phyloP scores from a whole-genome alignment of 2,113 vertebrate genomes.

The Alouatta palliata region DNA sequence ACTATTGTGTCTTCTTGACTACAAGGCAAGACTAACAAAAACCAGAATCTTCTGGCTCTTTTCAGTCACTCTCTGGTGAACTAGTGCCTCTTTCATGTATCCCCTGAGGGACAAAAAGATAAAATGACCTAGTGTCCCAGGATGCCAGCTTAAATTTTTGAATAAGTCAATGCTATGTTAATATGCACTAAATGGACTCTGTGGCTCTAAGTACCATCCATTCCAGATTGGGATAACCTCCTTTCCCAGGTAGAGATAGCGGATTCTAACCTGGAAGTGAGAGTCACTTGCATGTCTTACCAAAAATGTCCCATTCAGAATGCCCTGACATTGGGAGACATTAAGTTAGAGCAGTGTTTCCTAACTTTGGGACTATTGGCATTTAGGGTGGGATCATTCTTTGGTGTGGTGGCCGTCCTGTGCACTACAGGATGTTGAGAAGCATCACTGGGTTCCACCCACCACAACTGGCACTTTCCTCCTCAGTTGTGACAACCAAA shows the following conservation, averaged over 20 bases:
- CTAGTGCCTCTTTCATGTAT: not conserved
- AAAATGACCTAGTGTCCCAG: not conserved
- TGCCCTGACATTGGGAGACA: not conserved
- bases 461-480: not conserved
- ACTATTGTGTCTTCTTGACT: not conserved
- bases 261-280: not conserved
- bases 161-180: not conserved
- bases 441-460: not conserved
- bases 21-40: conserved; percentile 34
- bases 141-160: not conserved
- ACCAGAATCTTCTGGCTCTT: conserved; percentile 6
- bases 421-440: not conserved
- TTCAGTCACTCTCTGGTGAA: not conserved
- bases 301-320: not conserved
- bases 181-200: not conserved
- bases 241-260: not conserved
- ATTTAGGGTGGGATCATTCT: not conserved
- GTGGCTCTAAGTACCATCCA: not conserved
- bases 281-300: not conserved
- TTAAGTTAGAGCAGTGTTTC: not conserved
- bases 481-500: not conserved
- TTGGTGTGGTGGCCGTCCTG: not conserved
- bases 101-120: not conserved
- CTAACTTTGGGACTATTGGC: not conserved
- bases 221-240: not conserved